phyloP scores from a whole-genome alignment of 2,888 invertebrate genomes.

The Tineola bisselliella region DNA sequence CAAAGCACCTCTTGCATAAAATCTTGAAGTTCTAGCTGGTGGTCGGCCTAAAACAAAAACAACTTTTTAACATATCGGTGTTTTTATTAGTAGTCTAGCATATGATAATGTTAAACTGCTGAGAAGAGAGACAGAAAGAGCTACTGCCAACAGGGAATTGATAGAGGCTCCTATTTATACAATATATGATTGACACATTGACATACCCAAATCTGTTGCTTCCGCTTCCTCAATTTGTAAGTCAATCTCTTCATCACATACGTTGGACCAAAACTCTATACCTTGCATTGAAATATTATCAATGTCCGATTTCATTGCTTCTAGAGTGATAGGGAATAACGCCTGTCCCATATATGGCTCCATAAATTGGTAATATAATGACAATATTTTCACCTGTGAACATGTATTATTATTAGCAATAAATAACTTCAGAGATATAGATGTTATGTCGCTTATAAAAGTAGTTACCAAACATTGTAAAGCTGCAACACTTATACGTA shows the following conservation, averaged over 20 bases:
- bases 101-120: too few species aligned
- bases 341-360: slow-evolving; percentile 99
- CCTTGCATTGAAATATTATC: slow-evolving; percentile 98
- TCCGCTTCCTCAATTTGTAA: slow-evolving; percentile 93
- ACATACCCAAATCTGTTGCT: slow-evolving; percentile 81
- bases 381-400: slow-evolving; percentile 85
- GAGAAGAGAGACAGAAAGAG: too few species aligned
- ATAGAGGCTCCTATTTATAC: too few species aligned
- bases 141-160: too few species aligned
- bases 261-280: slow-evolving; percentile 99
- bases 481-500: slow-evolving; percentile 94
- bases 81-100: too few species aligned
- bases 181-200: too few species aligned
- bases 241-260: slow-evolving; percentile 99
- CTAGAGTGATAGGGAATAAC: slow-evolving; percentile 95
- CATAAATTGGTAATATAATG: slow-evolving; percentile 98
- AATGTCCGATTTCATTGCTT: slow-evolving; percentile 97
- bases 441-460: neutral
- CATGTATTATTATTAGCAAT: neutral
- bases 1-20: slow-evolving; percentile 98
- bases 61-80: too few species aligned
- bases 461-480: slow-evolving; percentile 90
- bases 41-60: slow-evolving; percentile 72
- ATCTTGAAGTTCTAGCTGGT: slow-evolving; percentile 91
- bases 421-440: neutral